phyloP scores from a whole-genome alignment of 2,888 invertebrate species.

The Acanthopleura granulata region DNA sequence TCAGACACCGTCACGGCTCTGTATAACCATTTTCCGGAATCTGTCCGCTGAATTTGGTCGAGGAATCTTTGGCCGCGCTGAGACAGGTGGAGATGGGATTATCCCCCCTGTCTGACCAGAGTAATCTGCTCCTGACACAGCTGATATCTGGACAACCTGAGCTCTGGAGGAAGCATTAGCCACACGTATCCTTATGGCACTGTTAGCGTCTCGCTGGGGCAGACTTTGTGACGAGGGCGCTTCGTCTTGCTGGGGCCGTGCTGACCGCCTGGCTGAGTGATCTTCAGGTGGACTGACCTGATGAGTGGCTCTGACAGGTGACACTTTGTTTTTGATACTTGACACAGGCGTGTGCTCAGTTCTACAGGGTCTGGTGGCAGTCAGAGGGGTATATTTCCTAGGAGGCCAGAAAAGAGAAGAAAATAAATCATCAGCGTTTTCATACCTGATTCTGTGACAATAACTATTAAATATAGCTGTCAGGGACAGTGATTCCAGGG shows the following conservation, averaged over 20 bases:
- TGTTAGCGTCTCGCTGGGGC: not conserved
- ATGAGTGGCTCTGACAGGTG: slow-evolving; percentile 8
- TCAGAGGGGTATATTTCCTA: not conserved
- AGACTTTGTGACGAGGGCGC: not conserved
- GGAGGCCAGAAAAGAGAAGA: not conserved
- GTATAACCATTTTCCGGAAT: slow-evolving; percentile 3
- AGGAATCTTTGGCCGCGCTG: not conserved
- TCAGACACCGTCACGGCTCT: slow-evolving; percentile 4
- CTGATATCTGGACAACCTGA: slow-evolving; percentile 2
- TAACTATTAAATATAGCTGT: no score
- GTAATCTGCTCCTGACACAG: not conserved
- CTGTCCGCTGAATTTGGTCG: not conserved
- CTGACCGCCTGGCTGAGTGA: not conserved
- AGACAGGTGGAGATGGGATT: not conserved
- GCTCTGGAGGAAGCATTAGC: not conserved
- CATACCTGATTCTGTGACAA: not conserved
- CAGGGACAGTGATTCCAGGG: no score
- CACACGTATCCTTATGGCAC: not conserved
- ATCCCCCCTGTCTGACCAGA: not conserved
- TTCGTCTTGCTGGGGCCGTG: not conserved
- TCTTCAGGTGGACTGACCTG: not conserved
- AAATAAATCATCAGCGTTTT: no score
- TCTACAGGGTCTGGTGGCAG: not conserved
- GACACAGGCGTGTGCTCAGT: not conserved
- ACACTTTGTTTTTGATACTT: not conserved